These are phyloP conservation scores for Cheilosia soror DNA, from an alignment of 2,888 invertebrate species.

Conservation along the genomic window DNA sequence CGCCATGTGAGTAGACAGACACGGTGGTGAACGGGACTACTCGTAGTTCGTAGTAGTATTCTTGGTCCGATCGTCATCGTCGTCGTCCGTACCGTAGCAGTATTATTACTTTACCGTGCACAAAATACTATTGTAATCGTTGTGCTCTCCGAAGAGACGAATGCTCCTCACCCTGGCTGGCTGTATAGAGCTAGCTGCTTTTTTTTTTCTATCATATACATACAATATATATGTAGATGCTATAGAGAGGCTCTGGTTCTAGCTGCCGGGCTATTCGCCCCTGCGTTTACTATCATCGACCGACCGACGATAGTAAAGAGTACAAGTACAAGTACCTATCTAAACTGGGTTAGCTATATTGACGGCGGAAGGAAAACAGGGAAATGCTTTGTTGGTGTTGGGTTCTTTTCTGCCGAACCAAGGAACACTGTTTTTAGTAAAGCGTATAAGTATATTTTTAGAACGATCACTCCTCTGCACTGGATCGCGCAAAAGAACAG, in stretches of 20 bases:
- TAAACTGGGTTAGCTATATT: conserved; percentile 63
- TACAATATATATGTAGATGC: not conserved
- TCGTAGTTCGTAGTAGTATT: conserved; percentile 59
- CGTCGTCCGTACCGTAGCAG: conserved; percentile 44
- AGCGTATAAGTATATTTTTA: conserved; percentile 54
- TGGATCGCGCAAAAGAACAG: conserved; percentile 38
- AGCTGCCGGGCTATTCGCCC: conserved; percentile 42
- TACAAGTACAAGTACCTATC: not conserved
- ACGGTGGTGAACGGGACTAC: conserved; percentile 56
- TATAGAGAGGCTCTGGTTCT: too few relatives aligned
- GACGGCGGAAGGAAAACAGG: not conserved
- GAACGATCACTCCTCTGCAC: conserved; percentile 50
- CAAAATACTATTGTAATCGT: conserved; percentile 64
- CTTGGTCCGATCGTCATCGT: conserved; percentile 45
- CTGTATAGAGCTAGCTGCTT: conserved; percentile 13
- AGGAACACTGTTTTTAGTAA: conserved; percentile 8
- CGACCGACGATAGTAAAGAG: conserved; percentile 36
- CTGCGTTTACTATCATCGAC: conserved; percentile 47
- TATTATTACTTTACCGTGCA: conserved; percentile 69
- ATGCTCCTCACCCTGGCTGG: conserved; percentile 14
- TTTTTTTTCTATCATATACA: conserved; percentile 22
- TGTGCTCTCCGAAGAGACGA: conserved; percentile 51
- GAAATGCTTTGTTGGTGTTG: conserved; percentile 45
- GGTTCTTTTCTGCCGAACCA: conserved; percentile 19
- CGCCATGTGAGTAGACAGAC: conserved; percentile 53